Percentiles rank a stretch among this genome's conserved stretches.
phyloP scores from a whole-genome alignment of 2,113 vertebrate species.

The Thunnus maccoyii region DNA sequence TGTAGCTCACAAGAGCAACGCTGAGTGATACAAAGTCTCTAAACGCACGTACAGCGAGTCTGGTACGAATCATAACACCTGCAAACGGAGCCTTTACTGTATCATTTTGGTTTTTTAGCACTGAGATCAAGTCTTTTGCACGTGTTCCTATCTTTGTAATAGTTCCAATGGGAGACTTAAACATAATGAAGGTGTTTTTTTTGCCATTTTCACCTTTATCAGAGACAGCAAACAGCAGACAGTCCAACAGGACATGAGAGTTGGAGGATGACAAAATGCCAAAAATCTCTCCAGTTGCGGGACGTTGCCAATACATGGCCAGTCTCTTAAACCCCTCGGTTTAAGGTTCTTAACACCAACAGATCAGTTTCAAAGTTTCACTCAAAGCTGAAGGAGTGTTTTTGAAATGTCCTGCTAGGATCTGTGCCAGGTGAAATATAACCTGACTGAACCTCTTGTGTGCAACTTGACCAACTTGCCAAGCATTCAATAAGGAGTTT shows the following conservation, averaged over 20 bases:
- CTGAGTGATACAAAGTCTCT: neutral
- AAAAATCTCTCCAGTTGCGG: neutral
- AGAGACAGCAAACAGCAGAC: neutral
- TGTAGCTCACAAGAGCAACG: neutral
- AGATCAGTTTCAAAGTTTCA: too few species aligned
- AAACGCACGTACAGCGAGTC: neutral
- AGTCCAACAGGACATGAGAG: neutral
- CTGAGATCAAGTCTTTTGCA: neutral
- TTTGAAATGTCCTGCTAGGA: too few species aligned
- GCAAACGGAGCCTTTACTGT: neutral
- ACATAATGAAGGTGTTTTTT: neutral
- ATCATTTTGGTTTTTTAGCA: neutral
- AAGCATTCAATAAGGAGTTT: too few species aligned
- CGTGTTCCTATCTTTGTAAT: fast-evolving
- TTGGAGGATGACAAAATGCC: too few species aligned
- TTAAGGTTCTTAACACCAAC: too few species aligned
- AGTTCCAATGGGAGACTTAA: neutral
- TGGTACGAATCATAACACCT: neutral
- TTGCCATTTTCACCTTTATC: neutral
- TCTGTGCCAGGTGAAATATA: too few species aligned
- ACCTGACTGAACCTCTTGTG: too few species aligned
- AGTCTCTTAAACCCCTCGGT: too few species aligned
- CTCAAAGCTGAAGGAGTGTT: too few species aligned
- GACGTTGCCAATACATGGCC: neutral
- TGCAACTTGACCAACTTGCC: too few species aligned